Evolutionary conservation across 2,797 vertebrate species (phyloP).

Genomic region (Crax fasciolata): DNA sequence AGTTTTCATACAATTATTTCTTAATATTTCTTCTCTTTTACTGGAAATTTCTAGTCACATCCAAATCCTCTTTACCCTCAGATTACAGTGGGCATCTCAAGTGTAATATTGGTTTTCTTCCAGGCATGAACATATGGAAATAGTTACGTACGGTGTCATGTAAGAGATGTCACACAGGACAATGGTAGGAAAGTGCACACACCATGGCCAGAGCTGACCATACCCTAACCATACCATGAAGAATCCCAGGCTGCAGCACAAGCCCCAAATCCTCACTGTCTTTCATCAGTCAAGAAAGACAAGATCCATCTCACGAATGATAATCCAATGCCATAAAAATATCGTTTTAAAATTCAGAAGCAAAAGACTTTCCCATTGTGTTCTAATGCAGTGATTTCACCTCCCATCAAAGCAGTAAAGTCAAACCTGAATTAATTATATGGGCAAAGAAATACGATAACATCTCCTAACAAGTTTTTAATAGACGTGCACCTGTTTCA

Average conservation of each 20-base stretch:
- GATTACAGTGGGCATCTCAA: background rate
- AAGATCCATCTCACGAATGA: background rate
- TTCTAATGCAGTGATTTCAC: background rate
- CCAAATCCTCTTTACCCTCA: background rate
- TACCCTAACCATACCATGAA: background rate
- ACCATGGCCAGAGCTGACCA: too few species aligned
- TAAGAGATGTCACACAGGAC: too few species aligned
- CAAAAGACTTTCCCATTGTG: background rate
- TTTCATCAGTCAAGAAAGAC: background rate
- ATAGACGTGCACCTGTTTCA: background rate
- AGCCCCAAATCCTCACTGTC: background rate
- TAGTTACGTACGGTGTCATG: too few species aligned
- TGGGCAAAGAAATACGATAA: conserved; percentile 13
- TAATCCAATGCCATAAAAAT: background rate
- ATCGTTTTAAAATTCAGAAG: background rate
- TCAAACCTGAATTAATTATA: conserved; percentile 42
- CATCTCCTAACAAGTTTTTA: conserved; percentile 44
- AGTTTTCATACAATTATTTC: background rate
- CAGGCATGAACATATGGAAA: background rate
- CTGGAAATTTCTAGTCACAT: background rate
- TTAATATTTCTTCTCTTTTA: background rate
- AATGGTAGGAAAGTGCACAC: too few species aligned
- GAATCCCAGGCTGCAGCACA: background rate
- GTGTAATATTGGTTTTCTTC: background rate
- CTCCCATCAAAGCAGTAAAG: background rate